Conservation (phyloP, 2,888 invertebrate species). For the Metallyticus violacea region DNA sequence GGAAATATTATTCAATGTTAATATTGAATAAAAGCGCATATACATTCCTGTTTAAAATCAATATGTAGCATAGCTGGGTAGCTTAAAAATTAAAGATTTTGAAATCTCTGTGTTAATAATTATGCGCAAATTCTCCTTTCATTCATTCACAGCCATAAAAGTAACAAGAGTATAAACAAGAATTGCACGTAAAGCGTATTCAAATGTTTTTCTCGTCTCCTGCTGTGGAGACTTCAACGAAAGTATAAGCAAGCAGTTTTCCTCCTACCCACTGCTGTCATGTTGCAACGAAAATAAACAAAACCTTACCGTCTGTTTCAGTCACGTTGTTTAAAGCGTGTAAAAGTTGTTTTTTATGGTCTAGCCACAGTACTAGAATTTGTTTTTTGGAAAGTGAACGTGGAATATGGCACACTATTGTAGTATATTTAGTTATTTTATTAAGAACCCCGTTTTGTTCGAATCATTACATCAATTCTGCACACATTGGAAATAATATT, state of each 20-base stretch:
- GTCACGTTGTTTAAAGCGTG: neutral
- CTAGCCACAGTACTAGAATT: neutral
- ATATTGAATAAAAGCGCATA: no score
- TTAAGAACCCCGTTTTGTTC: no score
- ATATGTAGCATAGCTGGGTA: no score
- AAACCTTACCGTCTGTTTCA: neutral
- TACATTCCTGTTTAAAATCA: no score
- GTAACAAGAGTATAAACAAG: neutral
- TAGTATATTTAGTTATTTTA: neutral
- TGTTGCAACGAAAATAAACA: neutral
- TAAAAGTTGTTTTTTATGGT: neutral
- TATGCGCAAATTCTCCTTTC: neutral
- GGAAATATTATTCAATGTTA: no score
- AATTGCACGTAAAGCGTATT: neutral
- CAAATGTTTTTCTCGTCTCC: neutral
- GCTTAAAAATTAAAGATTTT: neutral
- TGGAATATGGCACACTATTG: neutral
- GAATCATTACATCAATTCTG: no score
- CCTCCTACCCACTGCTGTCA: neutral
- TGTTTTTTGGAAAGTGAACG: neutral
- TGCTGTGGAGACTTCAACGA: neutral
- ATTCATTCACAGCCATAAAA: neutral
- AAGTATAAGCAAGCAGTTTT: neutral
- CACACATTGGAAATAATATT: no score
- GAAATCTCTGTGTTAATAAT: neutral